Evolutionary conservation across 2,888 invertebrate genomes (phyloP).

Genomic region (Ectropis crepuscularia): DNA sequence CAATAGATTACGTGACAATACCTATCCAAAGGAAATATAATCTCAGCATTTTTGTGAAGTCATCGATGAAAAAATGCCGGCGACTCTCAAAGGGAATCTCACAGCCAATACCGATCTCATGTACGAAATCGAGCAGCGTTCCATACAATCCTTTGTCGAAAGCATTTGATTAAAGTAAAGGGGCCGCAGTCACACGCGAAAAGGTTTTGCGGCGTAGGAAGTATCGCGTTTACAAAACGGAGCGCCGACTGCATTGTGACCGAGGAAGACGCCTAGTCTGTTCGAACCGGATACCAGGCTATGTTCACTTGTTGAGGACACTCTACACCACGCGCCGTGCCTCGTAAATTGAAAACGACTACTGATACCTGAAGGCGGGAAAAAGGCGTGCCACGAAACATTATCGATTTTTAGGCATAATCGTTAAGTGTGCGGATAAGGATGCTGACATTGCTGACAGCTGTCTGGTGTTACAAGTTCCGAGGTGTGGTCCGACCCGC

Average conservation of each 20-base stretch:
- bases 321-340: slow-evolving; percentile 56
- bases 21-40: slow-evolving; percentile 27
- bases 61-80: slow-evolving; percentile 68
- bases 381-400: slow-evolving; percentile 48
- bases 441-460: slow-evolving; percentile 46
- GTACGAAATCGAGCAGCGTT: slow-evolving; percentile 76
- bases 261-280: slow-evolving; percentile 66
- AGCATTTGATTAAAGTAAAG: slow-evolving; percentile 83
- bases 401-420: slow-evolving; percentile 42
- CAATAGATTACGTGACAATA: neutral
- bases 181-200: slow-evolving; percentile 79
- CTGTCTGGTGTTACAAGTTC: slow-evolving; percentile 48
- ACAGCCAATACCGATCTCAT: slow-evolving; percentile 77
- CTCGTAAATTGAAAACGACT: slow-evolving; percentile 62
- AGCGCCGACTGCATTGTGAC: slow-evolving; percentile 78
- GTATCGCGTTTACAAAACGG: slow-evolving; percentile 84
- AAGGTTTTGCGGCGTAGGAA: slow-evolving; percentile 76
- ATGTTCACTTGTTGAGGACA: slow-evolving; percentile 66
- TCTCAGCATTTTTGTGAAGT: slow-evolving; percentile 50
- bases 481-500: slow-evolving; percentile 50
- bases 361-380: slow-evolving; percentile 58
- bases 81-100: slow-evolving; percentile 69
- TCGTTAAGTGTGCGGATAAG: slow-evolving; percentile 42
- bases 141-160: slow-evolving; percentile 83
- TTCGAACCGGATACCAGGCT: slow-evolving; percentile 66